Base-by-base conservation (phyloP, 1,140 invertebrate genomes). In the Bombyx mandarina region DNA sequence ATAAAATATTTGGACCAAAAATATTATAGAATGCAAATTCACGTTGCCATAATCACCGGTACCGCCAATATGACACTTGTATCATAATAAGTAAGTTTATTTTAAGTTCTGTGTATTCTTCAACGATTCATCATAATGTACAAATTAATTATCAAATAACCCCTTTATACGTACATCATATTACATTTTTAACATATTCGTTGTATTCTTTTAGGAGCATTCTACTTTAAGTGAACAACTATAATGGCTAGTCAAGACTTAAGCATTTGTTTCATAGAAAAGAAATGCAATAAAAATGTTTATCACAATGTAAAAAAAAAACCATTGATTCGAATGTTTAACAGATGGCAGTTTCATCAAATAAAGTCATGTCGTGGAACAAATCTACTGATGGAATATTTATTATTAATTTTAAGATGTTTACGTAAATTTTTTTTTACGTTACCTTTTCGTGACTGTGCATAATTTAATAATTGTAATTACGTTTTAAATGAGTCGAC, bases 51-150 rank as follows among this genome's bases (percentile, higher is more conserved):
- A 82, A 77, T 75, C 68, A 72, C 69, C 71, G 62, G 77, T 78
- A 86, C 82, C 83, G 82, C 79, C 80, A 85, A 79, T 80, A 82
- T 81, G 78, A 83, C 77, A 84, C 75, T 80, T 76, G 73, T 80
- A 73, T 73, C 57, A 72, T 69, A 64, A 75, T 79, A 77, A 69
- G 69, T 79, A 72, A 70, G 65, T 64, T 58, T 70, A 66, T 65
- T 64, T 22, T 50, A 43, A 53, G 54, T 48, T 45, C 58, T 52
- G 35, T 54, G 22, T 70, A 72, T 56, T 69, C 62, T 65, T 65
- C 56, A 61, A 67, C 60, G 59, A 61, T 79, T 75, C 62, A 69
- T 80, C 75, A 75, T 76, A 77, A 77, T 77, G 72, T 75, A 81
- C 69, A 73, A 70, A 77, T 77, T 67, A 68, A 71, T 73, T 73